Conservation (phyloP, 2,888 invertebrate species). For the Sarcophaga rosellei region DNA sequence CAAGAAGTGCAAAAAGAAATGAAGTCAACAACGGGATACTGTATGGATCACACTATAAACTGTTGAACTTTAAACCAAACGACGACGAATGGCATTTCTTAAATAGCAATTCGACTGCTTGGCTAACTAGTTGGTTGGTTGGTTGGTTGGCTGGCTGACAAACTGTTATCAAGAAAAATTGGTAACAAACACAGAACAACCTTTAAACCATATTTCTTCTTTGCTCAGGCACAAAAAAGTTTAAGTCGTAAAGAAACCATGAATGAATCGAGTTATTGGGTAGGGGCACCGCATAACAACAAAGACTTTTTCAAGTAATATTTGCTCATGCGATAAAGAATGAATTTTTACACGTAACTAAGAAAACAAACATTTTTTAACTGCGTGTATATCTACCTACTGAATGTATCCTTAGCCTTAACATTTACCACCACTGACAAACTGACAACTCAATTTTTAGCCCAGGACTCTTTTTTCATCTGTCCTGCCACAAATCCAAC, state of each 20-base stretch:
- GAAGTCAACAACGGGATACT: conserved; percentile 56
- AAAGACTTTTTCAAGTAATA: neutral
- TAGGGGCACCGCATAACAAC: neutral
- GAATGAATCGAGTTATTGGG: neutral
- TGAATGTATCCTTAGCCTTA: conserved; percentile 9
- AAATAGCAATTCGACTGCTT: neutral
- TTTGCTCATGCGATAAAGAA: neutral
- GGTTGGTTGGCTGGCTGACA: conserved; percentile 46
- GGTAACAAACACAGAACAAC: conserved; percentile 57
- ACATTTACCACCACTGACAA: conserved; percentile 1
- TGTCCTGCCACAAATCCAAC: conserved; percentile 20
- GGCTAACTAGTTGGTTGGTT: neutral
- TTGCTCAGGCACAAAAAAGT: neutral
- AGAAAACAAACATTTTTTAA: neutral
- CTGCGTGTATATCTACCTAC: neutral
- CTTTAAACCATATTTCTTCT: conserved; percentile 65
- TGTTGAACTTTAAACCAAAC: conserved; percentile 66
- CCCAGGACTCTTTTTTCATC: conserved; percentile 18
- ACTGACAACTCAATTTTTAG: conserved; percentile 64
- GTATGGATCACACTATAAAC: conserved; percentile 65
- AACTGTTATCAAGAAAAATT: conserved; percentile 65
- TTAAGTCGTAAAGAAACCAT: neutral
- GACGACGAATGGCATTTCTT: conserved; percentile 47
- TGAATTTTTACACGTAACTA: neutral
- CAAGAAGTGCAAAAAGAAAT: conserved; percentile 40